These are phyloP conservation scores for Lycodopsis pacificus DNA, from an alignment of 2,797 vertebrate species.

Conservation along the genomic window DNA sequence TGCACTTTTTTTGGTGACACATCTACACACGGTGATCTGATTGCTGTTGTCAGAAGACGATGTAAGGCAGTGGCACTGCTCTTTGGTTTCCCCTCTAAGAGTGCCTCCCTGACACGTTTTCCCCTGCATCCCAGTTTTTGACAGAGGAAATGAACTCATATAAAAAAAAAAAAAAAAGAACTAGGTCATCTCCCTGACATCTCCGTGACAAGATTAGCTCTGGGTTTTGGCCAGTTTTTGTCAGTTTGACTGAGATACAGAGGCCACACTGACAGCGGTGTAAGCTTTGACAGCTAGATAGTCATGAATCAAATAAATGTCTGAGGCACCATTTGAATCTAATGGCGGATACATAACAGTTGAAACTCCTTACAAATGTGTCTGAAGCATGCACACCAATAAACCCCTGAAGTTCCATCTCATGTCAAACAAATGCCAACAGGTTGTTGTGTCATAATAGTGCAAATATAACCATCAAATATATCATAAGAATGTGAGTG, in stretches of 20 bases:
- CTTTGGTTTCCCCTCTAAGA: constrained; percentile 14
- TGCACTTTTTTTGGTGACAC: neutral
- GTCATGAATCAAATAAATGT: constrained; percentile 30
- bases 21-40: constrained; percentile 14
- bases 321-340: constrained; percentile 16
- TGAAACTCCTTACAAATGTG: constrained; percentile 2
- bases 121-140: constrained; percentile 38
- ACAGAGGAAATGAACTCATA: constrained; percentile 47
- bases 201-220: constrained; percentile 65
- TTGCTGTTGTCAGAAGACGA: constrained; percentile 7
- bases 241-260: constrained; percentile 45
- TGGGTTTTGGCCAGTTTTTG: constrained; percentile 46
- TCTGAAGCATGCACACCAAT: neutral
- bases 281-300: constrained; percentile 19
- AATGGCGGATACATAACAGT: neutral
- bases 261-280: constrained; percentile 19
- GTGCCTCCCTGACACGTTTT: constrained; percentile 33
- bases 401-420: neutral
- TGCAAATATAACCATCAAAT: neutral
- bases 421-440: neutral
- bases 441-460: neutral
- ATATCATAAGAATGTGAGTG: neutral
- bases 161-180: constrained; percentile 24
- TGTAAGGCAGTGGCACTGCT: constrained; percentile 16
- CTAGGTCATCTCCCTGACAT: constrained; percentile 68